Percentiles rank a stretch among this genome's conserved stretches.
These are phyloP conservation scores for Leuciscus idus DNA, from an alignment of 2,113 vertebrate genomes.

Conservation along the genomic window DNA sequence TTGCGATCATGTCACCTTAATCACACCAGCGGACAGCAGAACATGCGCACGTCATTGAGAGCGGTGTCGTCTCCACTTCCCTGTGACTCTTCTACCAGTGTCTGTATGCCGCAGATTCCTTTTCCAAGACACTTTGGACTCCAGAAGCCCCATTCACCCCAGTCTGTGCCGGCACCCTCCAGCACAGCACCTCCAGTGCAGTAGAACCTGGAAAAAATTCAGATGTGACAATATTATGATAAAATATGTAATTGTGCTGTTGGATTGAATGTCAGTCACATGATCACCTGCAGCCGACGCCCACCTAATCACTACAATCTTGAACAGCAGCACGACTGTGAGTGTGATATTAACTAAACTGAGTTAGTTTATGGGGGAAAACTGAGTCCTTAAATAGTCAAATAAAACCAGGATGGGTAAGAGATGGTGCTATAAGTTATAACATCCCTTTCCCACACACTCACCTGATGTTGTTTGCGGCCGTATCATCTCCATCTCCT, in stretches of 20 bases:
- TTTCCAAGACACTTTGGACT: slow-evolving; percentile 10
- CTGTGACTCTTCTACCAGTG: not conserved
- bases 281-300: no score
- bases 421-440: no score
- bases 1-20: not conserved
- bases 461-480: slow-evolving; percentile 58
- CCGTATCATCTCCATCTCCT: slow-evolving; percentile 48
- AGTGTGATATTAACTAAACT: no score
- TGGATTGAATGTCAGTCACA: no score
- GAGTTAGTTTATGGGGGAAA: no score
- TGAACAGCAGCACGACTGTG: no score
- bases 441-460: not conserved
- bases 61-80: slow-evolving; percentile 8
- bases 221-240: not conserved
- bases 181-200: not conserved
- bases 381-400: no score
- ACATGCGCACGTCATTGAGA: not conserved
- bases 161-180: not conserved
- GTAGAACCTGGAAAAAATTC: not conserved
- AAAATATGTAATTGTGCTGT: not conserved
- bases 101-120: slow-evolving; percentile 47
- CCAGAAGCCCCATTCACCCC: slow-evolving; percentile 35
- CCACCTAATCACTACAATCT: no score
- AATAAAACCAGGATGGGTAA: no score
- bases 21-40: not conserved